Evolutionary conservation across 2,113 vertebrate genomes (phyloP).

Genomic region (Mustelus asterias): DNA sequence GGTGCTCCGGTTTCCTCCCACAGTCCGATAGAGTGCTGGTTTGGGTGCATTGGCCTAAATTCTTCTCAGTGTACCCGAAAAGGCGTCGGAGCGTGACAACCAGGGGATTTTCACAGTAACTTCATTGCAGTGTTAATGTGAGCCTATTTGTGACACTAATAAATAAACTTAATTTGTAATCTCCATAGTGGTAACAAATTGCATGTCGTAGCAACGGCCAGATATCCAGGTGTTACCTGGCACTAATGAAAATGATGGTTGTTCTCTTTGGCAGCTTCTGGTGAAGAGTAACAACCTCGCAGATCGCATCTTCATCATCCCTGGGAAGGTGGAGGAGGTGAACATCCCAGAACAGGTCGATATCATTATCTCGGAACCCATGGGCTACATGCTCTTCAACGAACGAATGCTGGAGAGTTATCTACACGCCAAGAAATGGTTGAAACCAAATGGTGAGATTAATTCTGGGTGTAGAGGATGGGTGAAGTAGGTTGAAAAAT

Average conservation of each 20-base stretch:
- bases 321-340: slow-evolving; percentile 92
- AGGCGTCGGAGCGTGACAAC: no score
- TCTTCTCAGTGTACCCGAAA: no score
- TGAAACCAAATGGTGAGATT: slow-evolving; percentile 77
- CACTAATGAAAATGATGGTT: background rate
- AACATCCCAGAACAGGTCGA: slow-evolving; percentile 87
- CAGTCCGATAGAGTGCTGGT: no score
- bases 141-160: no score
- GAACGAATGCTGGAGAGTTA: slow-evolving; percentile 96
- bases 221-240: background rate
- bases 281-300: slow-evolving; percentile 88
- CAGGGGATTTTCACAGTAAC: no score
- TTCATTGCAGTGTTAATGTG: no score
- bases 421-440: slow-evolving; percentile 92
- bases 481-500: background rate
- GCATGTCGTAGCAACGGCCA: background rate
- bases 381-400: slow-evolving; percentile 98
- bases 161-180: background rate
- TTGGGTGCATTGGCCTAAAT: no score
- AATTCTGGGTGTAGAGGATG: background rate
- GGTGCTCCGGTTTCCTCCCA: no score
- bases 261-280: slow-evolving; percentile 61
- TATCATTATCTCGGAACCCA: slow-evolving; percentile 92
- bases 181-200: background rate
- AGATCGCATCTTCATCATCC: slow-evolving; percentile 83